Evolutionary conservation across 2,888 invertebrate genomes (phyloP).

Genomic region (Lasioglossum marginatum): DNA sequence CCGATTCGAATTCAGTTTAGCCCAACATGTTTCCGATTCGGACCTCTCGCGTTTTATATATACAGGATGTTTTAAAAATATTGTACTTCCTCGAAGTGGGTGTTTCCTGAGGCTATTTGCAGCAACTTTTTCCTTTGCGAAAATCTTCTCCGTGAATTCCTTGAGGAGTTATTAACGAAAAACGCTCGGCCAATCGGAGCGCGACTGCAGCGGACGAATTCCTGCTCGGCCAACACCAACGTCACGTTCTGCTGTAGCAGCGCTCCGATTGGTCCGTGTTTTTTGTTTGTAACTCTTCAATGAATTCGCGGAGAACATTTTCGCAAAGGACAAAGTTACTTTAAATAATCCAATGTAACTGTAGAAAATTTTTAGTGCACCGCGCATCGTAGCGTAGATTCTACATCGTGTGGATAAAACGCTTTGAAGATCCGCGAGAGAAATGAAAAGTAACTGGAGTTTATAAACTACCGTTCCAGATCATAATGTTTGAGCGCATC

Average conservation of each 20-base stretch:
- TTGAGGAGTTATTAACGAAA: neutral
- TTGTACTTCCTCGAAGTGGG: neutral
- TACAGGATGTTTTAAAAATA: neutral
- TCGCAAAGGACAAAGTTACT: too few species aligned
- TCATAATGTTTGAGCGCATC: slow-evolving; percentile 5
- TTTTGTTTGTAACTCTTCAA: neutral
- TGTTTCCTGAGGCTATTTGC: neutral
- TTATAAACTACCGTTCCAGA: neutral
- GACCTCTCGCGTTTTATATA: neutral
- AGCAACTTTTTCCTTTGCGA: neutral
- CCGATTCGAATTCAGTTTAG: neutral
- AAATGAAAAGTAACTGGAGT: slow-evolving; percentile 5
- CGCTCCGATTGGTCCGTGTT: neutral
- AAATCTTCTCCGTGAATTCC: neutral
- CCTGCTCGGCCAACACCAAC: too few species aligned
- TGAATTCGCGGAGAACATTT: neutral
- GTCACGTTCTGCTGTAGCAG: neutral
- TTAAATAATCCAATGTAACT: neutral
- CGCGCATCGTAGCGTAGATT: neutral
- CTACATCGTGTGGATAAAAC: neutral
- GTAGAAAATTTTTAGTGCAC: neutral
- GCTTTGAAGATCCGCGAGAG: neutral
- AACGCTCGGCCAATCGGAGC: neutral
- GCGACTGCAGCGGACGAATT: too few species aligned
- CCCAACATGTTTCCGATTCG: neutral